phyloP scores from a whole-genome alignment of 2,797 vertebrate species.

The Brachyalestes nurse region DNA sequence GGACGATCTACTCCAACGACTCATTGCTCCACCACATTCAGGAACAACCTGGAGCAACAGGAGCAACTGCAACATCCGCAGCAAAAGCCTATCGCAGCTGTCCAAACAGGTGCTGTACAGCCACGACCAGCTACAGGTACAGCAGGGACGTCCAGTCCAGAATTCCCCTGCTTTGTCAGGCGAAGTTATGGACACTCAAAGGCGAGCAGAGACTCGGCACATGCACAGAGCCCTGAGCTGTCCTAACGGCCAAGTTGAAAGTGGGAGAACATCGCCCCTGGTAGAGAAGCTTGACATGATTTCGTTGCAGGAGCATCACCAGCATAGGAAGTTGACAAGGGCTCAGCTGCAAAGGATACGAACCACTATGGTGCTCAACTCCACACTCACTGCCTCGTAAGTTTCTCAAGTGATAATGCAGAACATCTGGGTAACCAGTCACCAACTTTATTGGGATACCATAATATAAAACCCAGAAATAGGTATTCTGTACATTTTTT shows the following conservation, averaged over 20 bases:
- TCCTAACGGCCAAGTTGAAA: conserved; percentile 50
- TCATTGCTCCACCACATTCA: conserved; percentile 10
- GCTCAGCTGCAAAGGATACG: conserved; percentile 92
- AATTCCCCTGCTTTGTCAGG: conserved; percentile 49
- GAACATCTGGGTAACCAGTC: not conserved
- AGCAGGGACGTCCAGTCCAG: conserved; percentile 44
- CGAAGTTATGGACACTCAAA: conserved; percentile 62
- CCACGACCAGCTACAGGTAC: conserved; percentile 45
- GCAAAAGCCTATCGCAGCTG: conserved; percentile 85
- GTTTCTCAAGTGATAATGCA: conserved; percentile 55
- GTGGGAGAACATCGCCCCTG: conserved; percentile 46
- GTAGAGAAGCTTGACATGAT: conserved; percentile 45
- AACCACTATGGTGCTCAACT: conserved; percentile 94
- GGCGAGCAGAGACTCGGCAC: conserved; percentile 55
- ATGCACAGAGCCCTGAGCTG: not conserved
- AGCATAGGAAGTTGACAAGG: conserved; percentile 77
- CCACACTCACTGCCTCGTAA: conserved; percentile 97
- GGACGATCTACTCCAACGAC: conserved; percentile 85
- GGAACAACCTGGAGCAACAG: not conserved
- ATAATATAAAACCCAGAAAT: too few relatives aligned
- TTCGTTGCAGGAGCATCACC: conserved; percentile 68
- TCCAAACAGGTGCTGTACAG: conserved; percentile 44
- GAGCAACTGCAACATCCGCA: conserved; percentile 57
- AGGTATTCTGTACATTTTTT: too few relatives aligned
- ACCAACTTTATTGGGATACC: too few relatives aligned